Evolutionary conservation across 1,140 invertebrate species (phyloP), one percentile per base, ranked within the genome.

Genomic region (Psilanteris sp.): DNA sequence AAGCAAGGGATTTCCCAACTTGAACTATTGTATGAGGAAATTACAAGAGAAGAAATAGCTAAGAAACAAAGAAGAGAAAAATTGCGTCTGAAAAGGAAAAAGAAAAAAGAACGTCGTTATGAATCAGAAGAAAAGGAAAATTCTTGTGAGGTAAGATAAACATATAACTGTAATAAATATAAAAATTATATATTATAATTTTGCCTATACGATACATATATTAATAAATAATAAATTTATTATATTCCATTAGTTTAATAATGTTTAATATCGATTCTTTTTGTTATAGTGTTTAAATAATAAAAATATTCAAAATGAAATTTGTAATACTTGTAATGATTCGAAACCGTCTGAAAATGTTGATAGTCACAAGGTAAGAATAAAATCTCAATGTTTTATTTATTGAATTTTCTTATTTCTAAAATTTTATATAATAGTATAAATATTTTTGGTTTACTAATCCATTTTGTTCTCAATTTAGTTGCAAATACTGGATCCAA

Each of bases 1-100:
- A 97, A 97, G 84, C 94, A 94, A 84, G 96, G 96, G 18, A 92
- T 96, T 2, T 95, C 95, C 4, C 96, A 97, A 82, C 87, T 96
- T 57, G 94, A 96, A 87, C 84, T 95, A 26, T 84, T 96, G 0
- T 95, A 94, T 79, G 91, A 95, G 67, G 94, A 96, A 88, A 89
- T 96, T 37, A 93, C 92, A 18, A 92, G 93, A 59, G 95, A 96
- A 82, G 96, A 97, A 88, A 90, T 93, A 62, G 92, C 92, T 0
- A 94, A 96, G 80, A 93, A 95, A 81, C 93, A 95, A 73, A 91
- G 93, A 73, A 94, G 93, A 78, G 95, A 97, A 88, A 93, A 95
- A 78, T 95, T 96, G 83, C 93, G 96, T 84, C 91, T 96, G 14
- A 96, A 93, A 81, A 89, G 94, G 75, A 93, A 48, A 13, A 54